Evolutionary conservation across 2,888 invertebrate species (phyloP), one percentile per base, ranked within the genome.

Genomic region (Brachyptera putata): DNA sequence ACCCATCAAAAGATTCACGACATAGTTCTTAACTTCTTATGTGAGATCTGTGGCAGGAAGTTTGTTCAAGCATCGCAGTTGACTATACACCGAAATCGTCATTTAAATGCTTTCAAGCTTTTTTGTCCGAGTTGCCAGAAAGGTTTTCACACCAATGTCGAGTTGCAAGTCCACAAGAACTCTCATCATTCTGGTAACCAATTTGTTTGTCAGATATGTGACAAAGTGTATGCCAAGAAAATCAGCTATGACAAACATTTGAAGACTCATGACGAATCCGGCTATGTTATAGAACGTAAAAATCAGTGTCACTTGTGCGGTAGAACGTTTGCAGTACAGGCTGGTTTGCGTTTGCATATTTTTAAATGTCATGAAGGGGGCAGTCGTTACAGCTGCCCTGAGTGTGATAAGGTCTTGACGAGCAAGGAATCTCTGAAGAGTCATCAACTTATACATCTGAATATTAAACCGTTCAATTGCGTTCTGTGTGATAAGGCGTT

Each of bases 1-100:
- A 69, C 71, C 4, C 72, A 72, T 66, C 71, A 71, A 46, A 57
- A 69, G 13, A 69, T 72, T 18, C 72, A 72, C 66, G 67, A 68
- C 1, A 69, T 69, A 0, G 16, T 62, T 16, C 69, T 69, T 57
- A 65, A 60, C 25, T 71, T 68, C 56, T 58, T 62, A 1, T 72
- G 72, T 61, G 72, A 72, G 25, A 26, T 72, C 2, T 72, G 72
- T 63, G 66, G 66, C 2, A 34, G 21, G 18, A 53, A 53, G 21
- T 53, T 53, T 14, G 18, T 36, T 14, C 53, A 36, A 18, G 34
- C 36, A 2, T 53, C 59, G 4, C 53, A 59, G 21, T 16, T 49
- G 1, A 36, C 39, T 11, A 25, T 59, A 1, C 59, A 59, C 18
- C 25, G 59, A 13, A 50, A 41, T n/a, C 24, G 59, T 1, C 59